phyloP scores from a whole-genome alignment of 2,113 vertebrate species.

The Bos indicus region DNA sequence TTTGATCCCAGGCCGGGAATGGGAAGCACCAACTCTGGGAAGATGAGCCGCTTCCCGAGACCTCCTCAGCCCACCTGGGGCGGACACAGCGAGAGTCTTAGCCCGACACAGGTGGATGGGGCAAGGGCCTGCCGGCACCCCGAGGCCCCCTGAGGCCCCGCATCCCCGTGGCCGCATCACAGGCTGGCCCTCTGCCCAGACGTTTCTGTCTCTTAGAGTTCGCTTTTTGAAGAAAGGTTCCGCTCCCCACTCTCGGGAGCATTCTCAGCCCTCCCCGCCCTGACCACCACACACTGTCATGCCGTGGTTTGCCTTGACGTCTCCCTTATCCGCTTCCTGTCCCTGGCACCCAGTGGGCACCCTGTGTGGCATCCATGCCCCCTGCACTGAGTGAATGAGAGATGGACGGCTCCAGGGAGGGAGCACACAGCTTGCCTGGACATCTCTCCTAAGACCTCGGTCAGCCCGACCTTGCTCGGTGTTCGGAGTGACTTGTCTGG shows the following conservation, averaged over 20 bases:
- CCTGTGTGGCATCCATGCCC: accelerated
- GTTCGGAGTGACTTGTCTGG: background rate
- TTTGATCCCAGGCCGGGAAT: conserved; percentile 60
- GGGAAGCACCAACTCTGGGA: conserved; percentile 17
- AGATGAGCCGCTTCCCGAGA: background rate
- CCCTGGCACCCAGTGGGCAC: too few relatives aligned
- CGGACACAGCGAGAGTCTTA: background rate
- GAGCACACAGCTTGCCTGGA: background rate
- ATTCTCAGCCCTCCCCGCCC: background rate
- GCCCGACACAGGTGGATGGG: background rate
- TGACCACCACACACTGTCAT: accelerated
- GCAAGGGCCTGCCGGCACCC: background rate
- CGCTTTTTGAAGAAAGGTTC: background rate
- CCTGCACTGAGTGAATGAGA: too few relatives aligned
- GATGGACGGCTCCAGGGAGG: background rate
- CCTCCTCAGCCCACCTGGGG: conserved; percentile 3
- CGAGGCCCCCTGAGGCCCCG: background rate
- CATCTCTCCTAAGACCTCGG: background rate
- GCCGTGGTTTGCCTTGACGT: background rate
- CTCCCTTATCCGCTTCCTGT: background rate
- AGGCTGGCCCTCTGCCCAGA: background rate
- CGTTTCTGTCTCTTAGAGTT: background rate
- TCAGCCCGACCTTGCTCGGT: background rate
- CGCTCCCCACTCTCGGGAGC: background rate
- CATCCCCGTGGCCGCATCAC: background rate